Percentiles rank a stretch among this genome's conserved stretches.
phyloP scores from a whole-genome alignment of 1,140 invertebrate genomes.

The Colletes latitarsis region DNA sequence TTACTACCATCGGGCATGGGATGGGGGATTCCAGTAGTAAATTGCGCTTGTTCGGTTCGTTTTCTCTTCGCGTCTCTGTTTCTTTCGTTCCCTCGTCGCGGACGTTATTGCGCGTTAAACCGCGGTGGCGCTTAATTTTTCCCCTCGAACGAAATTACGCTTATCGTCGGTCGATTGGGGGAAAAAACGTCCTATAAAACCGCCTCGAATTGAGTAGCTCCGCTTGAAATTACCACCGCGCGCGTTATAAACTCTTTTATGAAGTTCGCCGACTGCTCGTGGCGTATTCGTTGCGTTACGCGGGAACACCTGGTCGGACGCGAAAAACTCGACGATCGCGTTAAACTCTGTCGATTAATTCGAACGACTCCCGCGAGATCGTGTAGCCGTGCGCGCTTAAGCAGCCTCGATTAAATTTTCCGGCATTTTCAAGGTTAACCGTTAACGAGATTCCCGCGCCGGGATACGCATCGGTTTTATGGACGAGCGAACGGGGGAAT shows the following conservation, averaged over 20 bases:
- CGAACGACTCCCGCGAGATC: slow-evolving; percentile 1
- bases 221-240: not conserved
- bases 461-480: not conserved
- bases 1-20: not conserved
- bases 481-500: not conserved
- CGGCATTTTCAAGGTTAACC: slow-evolving; percentile 16
- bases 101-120: slow-evolving; percentile 25
- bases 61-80: not conserved
- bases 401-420: slow-evolving; percentile 17
- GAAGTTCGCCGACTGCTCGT: not conserved
- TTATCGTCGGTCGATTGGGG: slow-evolving; percentile 7
- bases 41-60: not conserved
- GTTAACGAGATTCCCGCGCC: slow-evolving; percentile 20
- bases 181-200: not conserved
- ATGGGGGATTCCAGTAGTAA: slow-evolving; percentile 14
- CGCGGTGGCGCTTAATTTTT: not conserved
- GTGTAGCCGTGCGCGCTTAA: slow-evolving; percentile 18
- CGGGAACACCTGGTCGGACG: not conserved
- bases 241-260: slow-evolving; percentile 33
- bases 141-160: not conserved
- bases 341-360: slow-evolving; percentile 23
- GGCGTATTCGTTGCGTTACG: not conserved
- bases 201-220: slow-evolving; percentile 10
- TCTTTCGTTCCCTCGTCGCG: not conserved
- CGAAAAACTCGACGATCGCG: slow-evolving; percentile 6